A percentile compares a stretch with the other conserved stretches of the same genome.
Conservation (phyloP, 1,140 invertebrate genomes). For the Pararge aegeria region DNA sequence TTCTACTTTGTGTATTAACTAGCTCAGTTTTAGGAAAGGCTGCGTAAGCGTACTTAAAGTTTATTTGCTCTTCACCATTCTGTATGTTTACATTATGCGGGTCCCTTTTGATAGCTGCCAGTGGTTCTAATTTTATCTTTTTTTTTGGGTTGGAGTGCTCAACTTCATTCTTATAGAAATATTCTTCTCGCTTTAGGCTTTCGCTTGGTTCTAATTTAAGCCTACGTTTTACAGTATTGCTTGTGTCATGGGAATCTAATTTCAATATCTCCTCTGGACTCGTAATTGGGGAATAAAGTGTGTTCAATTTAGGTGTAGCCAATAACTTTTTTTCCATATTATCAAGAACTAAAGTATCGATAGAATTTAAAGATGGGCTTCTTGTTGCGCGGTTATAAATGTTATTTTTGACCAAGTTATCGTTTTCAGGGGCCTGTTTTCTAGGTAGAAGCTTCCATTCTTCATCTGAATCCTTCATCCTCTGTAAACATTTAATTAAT, state of each 20-base stretch:
- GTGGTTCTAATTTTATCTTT: not conserved
- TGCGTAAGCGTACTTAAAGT: no score
- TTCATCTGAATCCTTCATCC: conserved; percentile 22
- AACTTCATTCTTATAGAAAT: not conserved
- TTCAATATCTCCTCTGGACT: no score
- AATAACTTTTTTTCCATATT: not conserved
- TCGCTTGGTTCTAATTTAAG: not conserved
- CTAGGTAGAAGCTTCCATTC: conserved; percentile 3
- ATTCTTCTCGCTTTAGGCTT: not conserved
- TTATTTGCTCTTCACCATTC: no score
- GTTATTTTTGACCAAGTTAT: not conserved
- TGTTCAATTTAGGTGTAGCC: not conserved
- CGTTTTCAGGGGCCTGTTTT: not conserved
- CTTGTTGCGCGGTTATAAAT: not conserved
- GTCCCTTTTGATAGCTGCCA: not conserved
- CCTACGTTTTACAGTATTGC: not conserved
- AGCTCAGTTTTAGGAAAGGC: no score
- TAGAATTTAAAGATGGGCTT: conserved; percentile 23
- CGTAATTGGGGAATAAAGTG: not conserved
- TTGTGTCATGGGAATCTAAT: not conserved
- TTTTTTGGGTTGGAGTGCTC: not conserved
- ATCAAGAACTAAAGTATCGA: conserved; percentile 27
- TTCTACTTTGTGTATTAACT: not conserved
- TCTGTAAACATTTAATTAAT: conserved; percentile 7
- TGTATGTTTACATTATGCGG: no score